Evolutionary conservation across 2,888 invertebrate species (phyloP).

Genomic region (Lymantria monacha): DNA sequence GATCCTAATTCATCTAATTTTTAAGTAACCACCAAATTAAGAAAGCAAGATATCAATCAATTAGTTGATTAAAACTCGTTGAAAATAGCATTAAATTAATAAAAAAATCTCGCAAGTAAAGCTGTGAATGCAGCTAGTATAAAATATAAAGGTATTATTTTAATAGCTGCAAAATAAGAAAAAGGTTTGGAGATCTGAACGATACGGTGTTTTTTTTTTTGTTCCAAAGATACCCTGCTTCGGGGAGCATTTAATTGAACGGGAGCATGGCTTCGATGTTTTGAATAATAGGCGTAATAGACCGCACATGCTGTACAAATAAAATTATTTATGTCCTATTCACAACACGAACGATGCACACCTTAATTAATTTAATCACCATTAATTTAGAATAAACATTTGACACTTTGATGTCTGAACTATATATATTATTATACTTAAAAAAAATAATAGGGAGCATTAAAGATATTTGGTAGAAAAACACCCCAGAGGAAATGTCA

Average conservation of each 20-base stretch:
- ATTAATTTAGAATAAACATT: background rate
- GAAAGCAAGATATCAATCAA: no score
- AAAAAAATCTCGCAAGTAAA: no score
- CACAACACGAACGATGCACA: slow-evolving; percentile 11
- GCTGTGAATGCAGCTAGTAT: no score
- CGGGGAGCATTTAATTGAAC: slow-evolving; percentile 67
- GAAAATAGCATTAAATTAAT: no score
- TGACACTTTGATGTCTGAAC: no score
- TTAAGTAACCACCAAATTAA: no score
- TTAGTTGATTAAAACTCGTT: no score
- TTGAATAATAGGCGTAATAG: slow-evolving; percentile 68
- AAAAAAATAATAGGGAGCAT: no score
- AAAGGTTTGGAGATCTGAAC: slow-evolving; percentile 52
- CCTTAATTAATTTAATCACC: slow-evolving; percentile 21
- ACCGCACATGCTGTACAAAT: slow-evolving; percentile 59
- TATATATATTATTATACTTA: no score
- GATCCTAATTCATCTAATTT: no score
- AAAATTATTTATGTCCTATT: slow-evolving; percentile 41
- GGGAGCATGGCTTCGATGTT: slow-evolving; percentile 68
- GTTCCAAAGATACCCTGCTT: slow-evolving; percentile 56
- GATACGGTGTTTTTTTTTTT: slow-evolving; percentile 60
- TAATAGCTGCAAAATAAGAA: slow-evolving; percentile 69
- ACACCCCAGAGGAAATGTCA: no score
- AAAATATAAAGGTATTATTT: slow-evolving; percentile 60
- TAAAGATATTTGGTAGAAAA: no score